Evolutionary conservation across 1,140 invertebrate species (phyloP).

Genomic region (Marisa cornuarietis): DNA sequence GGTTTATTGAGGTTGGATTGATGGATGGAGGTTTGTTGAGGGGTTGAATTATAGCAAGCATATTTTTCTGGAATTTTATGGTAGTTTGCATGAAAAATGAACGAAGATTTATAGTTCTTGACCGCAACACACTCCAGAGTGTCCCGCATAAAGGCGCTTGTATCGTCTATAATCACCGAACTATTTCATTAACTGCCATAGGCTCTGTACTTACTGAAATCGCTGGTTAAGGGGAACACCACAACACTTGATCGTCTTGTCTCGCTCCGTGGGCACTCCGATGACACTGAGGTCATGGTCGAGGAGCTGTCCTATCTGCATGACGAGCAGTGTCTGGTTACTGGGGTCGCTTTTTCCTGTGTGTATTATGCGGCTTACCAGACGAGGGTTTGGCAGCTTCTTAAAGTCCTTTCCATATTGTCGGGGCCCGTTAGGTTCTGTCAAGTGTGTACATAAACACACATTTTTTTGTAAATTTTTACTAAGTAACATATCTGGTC

Average conservation of each 20-base stretch:
- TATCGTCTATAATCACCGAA: too few relatives aligned
- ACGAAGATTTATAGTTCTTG: too few relatives aligned
- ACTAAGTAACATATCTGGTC: neutral
- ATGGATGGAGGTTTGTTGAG: neutral
- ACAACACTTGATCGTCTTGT: conserved; percentile 18
- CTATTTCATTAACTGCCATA: neutral
- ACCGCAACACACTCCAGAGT: too few relatives aligned
- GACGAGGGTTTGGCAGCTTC: conserved; percentile 19
- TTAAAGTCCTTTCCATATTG: neutral
- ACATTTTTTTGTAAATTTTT: neutral
- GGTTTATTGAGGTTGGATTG: neutral
- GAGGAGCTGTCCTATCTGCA: conserved; percentile 98
- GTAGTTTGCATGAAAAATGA: too few relatives aligned
- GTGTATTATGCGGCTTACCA: conserved; percentile 23
- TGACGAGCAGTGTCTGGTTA: conserved; percentile 77
- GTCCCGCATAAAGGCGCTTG: too few relatives aligned
- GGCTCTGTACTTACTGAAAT: neutral
- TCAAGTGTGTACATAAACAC: neutral
- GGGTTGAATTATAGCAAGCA: neutral
- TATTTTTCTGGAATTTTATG: neutral
- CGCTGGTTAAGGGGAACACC: neutral
- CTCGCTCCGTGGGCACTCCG: conserved; percentile 15
- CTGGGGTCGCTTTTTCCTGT: neutral
- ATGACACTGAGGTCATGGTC: conserved; percentile 85
- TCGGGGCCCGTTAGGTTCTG: neutral